Conservation (phyloP, 2,888 invertebrate genomes). For the Bembecia ichneumoniformis region DNA sequence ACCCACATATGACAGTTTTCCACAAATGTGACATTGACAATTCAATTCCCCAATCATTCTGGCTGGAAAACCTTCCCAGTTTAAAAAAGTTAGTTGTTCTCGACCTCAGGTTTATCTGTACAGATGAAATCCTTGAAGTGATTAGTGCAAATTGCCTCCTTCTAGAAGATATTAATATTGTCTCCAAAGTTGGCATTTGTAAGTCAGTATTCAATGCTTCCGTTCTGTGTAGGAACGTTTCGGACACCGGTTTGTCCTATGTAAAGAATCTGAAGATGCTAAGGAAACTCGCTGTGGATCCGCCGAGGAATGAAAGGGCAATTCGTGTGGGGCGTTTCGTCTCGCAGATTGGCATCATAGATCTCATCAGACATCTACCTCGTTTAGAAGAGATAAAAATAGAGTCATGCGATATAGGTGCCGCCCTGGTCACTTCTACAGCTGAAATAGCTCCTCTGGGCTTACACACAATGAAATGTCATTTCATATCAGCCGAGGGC, state of each 20-base stretch:
- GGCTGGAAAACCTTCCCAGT: slow-evolving; percentile 47
- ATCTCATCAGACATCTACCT: slow-evolving; percentile 49
- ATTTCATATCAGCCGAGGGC: slow-evolving; percentile 58
- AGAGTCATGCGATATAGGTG: slow-evolving; percentile 65
- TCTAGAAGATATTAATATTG: slow-evolving; percentile 62
- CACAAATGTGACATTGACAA: slow-evolving; percentile 62
- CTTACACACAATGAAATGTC: slow-evolving; percentile 58
- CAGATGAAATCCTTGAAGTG: slow-evolving; percentile 62
- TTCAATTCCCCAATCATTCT: slow-evolving; percentile 52
- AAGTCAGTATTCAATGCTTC: slow-evolving; percentile 65
- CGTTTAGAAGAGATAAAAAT: slow-evolving; percentile 56
- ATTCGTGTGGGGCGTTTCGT: slow-evolving; percentile 57
- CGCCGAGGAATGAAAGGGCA: slow-evolving; percentile 56
- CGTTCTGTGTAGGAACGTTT: slow-evolving; percentile 58
- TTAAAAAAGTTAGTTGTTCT: slow-evolving; percentile 51
- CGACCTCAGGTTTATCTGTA: slow-evolving; percentile 65
- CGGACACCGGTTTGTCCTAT: slow-evolving; percentile 51
- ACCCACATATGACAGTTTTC: slow-evolving; percentile 59
- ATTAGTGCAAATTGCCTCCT: slow-evolving; percentile 46
- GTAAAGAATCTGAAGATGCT: slow-evolving; percentile 51
- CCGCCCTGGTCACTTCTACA: slow-evolving; percentile 50
- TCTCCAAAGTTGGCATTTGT: slow-evolving; percentile 59
- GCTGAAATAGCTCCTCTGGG: slow-evolving; percentile 48
- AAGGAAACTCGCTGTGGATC: slow-evolving; percentile 56
- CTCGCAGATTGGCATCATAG: slow-evolving; percentile 57